Evolutionary conservation across 2,888 invertebrate species (phyloP), one percentile per base, ranked within the genome.

Genomic region (Dastarcus helophoroides): DNA sequence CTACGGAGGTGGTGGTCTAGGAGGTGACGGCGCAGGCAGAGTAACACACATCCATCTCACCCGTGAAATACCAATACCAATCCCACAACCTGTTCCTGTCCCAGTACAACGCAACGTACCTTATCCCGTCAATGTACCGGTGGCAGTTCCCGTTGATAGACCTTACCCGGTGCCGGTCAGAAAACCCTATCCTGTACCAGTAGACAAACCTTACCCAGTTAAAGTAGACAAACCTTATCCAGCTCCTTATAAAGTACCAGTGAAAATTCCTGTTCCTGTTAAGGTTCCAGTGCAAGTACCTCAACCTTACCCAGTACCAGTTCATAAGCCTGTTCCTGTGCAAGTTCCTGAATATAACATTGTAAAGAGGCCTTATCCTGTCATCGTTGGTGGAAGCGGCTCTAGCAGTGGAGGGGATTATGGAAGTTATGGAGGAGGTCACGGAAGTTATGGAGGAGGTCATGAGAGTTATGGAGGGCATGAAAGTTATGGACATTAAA

Each of bases 141-240:
- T 53, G 3, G 54, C 56, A 44, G 47, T 56, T 11, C 52, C 60
- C 26, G 60, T 63, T 3, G 52, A 58, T n/a, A 55, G 58, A 40
- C 47, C 56, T 8, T 56, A 60, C 16, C 42, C 46, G 15, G 44
- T 50, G 21, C 39, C 40, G 23, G 51, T 61, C 25, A 51, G 56
- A 27, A 56, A 57, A 38, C 62, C 62, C 15, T 58, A 58, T 26
- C 68, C 73, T 13, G 73, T 74, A 7, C 63, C 65, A 28, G 66
- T 73, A 2, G 66, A 70, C 24, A 65, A 69, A 26, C 68, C 65
- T 1, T 68, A 71, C 0, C 76, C 75, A 1, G 69, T 74, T 8
- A 56, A 65, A 33, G 69, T 78, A 0, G 62, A 66, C 32, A 64
- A 70, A 42, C 68, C 67, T 22, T 65, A 67, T 3, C 56, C 54